phyloP scores from a whole-genome alignment of 1,140 invertebrate species.

The Ephestia elutella region DNA sequence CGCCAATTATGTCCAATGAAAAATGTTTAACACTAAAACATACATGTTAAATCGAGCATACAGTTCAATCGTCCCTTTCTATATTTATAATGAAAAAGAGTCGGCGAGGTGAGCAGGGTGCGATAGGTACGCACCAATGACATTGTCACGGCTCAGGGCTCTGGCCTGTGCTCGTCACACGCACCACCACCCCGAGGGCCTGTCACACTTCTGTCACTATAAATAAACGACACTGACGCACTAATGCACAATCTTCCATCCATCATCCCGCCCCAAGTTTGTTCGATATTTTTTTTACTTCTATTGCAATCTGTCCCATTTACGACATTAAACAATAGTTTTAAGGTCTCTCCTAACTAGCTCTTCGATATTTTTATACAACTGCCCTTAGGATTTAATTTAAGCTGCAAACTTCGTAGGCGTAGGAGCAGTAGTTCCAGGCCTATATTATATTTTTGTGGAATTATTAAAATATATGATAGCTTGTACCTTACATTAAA shows the following conservation, averaged over 20 bases:
- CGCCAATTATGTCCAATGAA: neutral
- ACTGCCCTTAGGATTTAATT: too few relatives aligned
- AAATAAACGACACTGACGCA: constrained; percentile 30
- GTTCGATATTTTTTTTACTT: neutral
- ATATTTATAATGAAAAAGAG: constrained; percentile 12
- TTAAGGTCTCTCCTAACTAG: too few relatives aligned
- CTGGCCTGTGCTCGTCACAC: constrained; percentile 36
- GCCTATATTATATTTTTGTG: too few relatives aligned
- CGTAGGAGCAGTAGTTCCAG: too few relatives aligned
- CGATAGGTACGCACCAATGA: constrained; percentile 7
- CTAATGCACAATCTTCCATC: constrained; percentile 7
- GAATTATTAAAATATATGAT: too few relatives aligned
- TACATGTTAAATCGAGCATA: constrained; percentile 12
- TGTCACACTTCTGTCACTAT: constrained; percentile 31
- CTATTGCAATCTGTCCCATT: too few relatives aligned
- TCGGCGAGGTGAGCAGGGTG: constrained; percentile 10
- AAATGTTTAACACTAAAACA: neutral
- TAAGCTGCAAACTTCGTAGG: too few relatives aligned
- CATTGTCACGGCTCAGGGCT: constrained; percentile 41
- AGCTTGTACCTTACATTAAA: too few relatives aligned
- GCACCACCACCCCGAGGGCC: constrained; percentile 40
- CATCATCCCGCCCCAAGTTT: neutral
- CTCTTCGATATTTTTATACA: too few relatives aligned
- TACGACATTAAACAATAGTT: too few relatives aligned
- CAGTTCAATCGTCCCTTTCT: constrained; percentile 11